These are phyloP conservation scores for Elanus axillaris DNA, from an alignment of 2,113 vertebrate genomes.

Conservation along the genomic window DNA sequence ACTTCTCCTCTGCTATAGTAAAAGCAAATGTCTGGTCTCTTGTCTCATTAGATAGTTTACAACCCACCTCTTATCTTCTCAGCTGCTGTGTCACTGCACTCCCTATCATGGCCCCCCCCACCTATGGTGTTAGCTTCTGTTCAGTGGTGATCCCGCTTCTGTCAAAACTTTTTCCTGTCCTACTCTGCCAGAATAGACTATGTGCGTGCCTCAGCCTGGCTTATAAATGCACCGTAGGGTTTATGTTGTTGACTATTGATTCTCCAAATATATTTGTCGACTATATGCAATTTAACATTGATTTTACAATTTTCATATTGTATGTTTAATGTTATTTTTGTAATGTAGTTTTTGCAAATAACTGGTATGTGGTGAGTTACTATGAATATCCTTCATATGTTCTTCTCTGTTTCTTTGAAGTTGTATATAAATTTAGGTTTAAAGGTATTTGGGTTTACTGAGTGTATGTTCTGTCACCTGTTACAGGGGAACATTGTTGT, in stretches of 20 bases:
- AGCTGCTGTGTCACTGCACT: not conserved
- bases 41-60: not conserved
- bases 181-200: not conserved
- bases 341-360: not conserved
- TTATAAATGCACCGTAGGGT: not conserved
- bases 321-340: not conserved
- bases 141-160: not conserved
- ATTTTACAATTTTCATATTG: not conserved
- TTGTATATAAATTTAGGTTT: not conserved
- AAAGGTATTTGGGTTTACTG: not conserved
- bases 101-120: not conserved
- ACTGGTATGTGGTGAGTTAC: not conserved
- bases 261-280: not conserved
- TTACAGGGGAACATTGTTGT: not conserved
- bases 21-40: not conserved
- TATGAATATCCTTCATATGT: not conserved
- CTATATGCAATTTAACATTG: accelerated
- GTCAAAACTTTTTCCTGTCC: not conserved
- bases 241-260: not conserved
- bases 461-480: not conserved
- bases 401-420: not conserved
- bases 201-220: not conserved
- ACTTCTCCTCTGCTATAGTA: not conserved
- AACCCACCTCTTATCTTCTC: not conserved
- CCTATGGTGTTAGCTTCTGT: not conserved